Base-by-base conservation (phyloP, 2,113 vertebrate genomes). In the Nesogale talazaci region DNA sequence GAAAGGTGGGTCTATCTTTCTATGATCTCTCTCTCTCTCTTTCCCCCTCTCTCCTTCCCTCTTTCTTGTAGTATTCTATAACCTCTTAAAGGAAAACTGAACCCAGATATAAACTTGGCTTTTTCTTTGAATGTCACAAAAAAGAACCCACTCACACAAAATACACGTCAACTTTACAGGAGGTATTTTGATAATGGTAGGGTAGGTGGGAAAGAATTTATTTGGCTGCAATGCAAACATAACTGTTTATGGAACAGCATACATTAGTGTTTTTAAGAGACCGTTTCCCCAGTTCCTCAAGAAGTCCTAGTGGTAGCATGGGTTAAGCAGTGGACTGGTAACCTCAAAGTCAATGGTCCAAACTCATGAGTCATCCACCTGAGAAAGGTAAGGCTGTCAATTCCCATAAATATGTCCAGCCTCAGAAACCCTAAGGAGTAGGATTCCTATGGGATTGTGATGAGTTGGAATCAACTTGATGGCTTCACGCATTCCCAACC, bases 171-270 rank as follows among this genome's bases (percentile, higher is more conserved):
- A 86, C 76, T 61, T 92, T 56, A 86, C 74, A 88, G 27, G 75
- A 88, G 59, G 52, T 11, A 22, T 89, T 89, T 90, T 46, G 15
- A 25, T 72, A 70, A 34, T 25, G 59, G 6, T 25, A 12, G 19
- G 46, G 16, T 61, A 84, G 69, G 29, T 29, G 52, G 84, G 86
- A 52, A 27, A 52, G 72, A 1, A 38, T 82, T 83, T 78, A 52
- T 83, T 69, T 87, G 69, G 29, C n/a, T 88, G 34, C 38, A 90
- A 85, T 59, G 46, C 25, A 89, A 83, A 87, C 46, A 52, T 63
- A 85, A 72, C 31, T 85, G 88, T 29, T 61, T 75, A 31, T 38
- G 77, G 27, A 77, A 75, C 2, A 75, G 2, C n/a, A 72, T 52
- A 86, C 40, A 16, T 36, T 23, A n/a, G 4, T 31, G 42, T 31